phyloP scores from a whole-genome alignment of 1,140 invertebrate species.

The Neodiprion lecontei region DNA sequence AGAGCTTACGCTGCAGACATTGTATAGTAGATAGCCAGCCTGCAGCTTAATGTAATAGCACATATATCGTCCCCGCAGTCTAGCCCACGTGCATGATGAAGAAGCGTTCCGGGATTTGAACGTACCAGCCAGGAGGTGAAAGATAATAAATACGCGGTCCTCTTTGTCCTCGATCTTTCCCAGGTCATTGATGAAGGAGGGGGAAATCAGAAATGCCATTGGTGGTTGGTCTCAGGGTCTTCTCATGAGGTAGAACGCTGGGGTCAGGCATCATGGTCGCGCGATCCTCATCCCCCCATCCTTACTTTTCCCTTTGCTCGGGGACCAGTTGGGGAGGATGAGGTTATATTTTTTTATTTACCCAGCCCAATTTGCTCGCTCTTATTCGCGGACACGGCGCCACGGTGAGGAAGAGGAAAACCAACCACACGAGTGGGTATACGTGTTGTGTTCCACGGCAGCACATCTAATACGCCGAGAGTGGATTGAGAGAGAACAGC shows the following conservation, averaged over 20 bases:
- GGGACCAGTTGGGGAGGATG: background rate
- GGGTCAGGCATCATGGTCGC: no score
- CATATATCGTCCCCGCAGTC: background rate
- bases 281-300: background rate
- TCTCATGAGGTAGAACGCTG: no score
- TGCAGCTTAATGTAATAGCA: background rate
- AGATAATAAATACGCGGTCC: no score
- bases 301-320: background rate
- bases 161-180: no score
- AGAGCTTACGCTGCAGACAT: conserved; percentile 2
- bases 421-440: no score
- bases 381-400: background rate
- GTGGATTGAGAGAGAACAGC: background rate
- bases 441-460: background rate
- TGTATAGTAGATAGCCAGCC: background rate
- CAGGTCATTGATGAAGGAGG: no score
- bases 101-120: no score
- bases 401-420: no score
- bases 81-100: no score
- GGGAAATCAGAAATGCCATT: no score
- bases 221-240: no score
- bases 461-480: background rate
- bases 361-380: background rate
- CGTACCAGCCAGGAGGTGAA: no score
- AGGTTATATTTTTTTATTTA: background rate